Percentiles rank a stretch among this genome's conserved stretches.
These are phyloP conservation scores for Drosophila auraria DNA, from an alignment of 1,140 invertebrate genomes.

Conservation along the genomic window DNA sequence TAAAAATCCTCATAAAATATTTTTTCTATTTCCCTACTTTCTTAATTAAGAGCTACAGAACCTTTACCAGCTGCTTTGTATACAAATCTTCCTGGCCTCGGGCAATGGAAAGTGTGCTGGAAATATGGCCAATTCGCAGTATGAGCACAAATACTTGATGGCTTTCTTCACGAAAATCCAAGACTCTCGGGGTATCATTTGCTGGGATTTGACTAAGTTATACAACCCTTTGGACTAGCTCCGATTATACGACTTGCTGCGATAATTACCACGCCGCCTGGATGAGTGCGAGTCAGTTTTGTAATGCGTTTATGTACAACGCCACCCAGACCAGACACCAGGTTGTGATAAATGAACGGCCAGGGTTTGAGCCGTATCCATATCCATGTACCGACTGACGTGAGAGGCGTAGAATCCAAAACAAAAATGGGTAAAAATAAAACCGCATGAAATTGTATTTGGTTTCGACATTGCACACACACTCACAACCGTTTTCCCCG, in stretches of 20 bases:
- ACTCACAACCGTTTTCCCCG: conserved; percentile 9
- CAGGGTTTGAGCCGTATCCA: conserved; percentile 37
- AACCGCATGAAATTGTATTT: conserved; percentile 74
- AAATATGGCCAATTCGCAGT: conserved; percentile 1
- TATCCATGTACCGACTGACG: conserved; percentile 50
- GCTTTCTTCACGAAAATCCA: conserved; percentile 35
- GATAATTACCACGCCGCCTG: conserved; percentile 49
- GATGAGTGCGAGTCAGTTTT: conserved; percentile 20
- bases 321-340: neutral
- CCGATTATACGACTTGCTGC: conserved; percentile 53
- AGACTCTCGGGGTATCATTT: conserved; percentile 9
- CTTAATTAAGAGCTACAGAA: neutral
- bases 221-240: conserved; percentile 43
- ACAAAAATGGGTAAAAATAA: conserved; percentile 45
- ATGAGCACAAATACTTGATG: conserved; percentile 6
- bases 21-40: neutral
- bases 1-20: neutral
- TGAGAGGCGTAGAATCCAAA: conserved; percentile 61
- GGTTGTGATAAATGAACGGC: conserved; percentile 56
- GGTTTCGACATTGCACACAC: conserved; percentile 73
- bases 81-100: conserved; percentile 8
- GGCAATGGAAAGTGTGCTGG: conserved; percentile 12
- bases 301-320: conserved; percentile 47
- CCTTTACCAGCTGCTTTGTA: neutral
- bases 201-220: conserved; percentile 38